Conservation (phyloP, 2,113 vertebrate genomes). For the Leiothrix lutea region DNA sequence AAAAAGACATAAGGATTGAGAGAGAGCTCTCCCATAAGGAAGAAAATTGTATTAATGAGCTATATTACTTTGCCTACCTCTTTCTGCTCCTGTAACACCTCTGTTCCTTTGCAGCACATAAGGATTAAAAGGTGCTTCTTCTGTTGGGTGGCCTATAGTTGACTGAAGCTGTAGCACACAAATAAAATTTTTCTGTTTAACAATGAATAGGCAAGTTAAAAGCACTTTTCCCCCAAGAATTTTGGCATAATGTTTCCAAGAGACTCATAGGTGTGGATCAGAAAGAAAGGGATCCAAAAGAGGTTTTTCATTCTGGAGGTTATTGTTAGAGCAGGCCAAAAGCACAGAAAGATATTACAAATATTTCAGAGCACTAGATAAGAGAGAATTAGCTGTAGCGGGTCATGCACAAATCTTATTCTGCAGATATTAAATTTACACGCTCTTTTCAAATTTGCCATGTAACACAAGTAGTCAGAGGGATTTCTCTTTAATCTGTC, state of each 20-base stretch:
- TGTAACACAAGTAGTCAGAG: background rate
- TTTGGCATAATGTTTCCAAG: background rate
- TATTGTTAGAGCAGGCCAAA: background rate
- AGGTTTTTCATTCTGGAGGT: background rate
- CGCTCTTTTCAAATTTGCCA: background rate
- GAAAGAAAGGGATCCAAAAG: background rate
- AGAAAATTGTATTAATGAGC: background rate
- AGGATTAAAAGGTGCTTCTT: constrained; percentile 65
- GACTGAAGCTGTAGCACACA: constrained; percentile 46
- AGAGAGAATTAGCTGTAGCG: background rate
- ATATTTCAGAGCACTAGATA: background rate
- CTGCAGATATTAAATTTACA: background rate
- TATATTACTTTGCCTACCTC: constrained; percentile 32
- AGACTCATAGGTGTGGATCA: background rate
- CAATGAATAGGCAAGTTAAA: background rate
- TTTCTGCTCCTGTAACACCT: constrained; percentile 17
- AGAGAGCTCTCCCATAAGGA: background rate
- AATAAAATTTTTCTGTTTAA: background rate
- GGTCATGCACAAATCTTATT: background rate
- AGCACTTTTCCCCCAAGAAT: background rate
- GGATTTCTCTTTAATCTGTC: background rate
- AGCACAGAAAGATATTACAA: background rate
- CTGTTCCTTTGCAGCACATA: constrained; percentile 47
- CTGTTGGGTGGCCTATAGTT: background rate
- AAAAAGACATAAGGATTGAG: background rate